Conservation (phyloP, 2,113 vertebrate genomes). For the Scopus umbretta region DNA sequence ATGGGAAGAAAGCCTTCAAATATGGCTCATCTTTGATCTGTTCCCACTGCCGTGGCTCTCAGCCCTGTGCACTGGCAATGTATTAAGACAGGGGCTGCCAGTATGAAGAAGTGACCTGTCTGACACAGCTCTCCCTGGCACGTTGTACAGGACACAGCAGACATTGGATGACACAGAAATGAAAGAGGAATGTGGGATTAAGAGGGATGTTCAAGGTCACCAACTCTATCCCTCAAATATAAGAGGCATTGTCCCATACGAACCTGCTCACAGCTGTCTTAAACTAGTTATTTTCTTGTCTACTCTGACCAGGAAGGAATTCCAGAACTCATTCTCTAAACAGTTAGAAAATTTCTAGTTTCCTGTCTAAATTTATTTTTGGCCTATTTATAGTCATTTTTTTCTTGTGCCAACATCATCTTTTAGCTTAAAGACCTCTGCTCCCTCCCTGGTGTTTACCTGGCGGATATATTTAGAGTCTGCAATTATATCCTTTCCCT, state of each 20-base stretch:
- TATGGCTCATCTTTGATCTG: accelerated
- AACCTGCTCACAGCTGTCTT: not conserved
- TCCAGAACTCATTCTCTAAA: not conserved
- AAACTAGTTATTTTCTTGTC: not conserved
- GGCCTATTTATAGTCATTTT: not conserved
- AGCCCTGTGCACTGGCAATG: not conserved
- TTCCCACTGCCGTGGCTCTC: not conserved
- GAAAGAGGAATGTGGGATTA: not conserved
- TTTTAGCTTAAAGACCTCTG: slow-evolving; percentile 30
- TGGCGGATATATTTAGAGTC: not conserved
- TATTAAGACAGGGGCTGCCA: not conserved
- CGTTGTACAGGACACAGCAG: not conserved
- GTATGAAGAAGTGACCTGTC: not conserved
- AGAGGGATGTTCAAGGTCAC: slow-evolving; percentile 16
- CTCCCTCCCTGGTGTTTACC: slow-evolving; percentile 21
- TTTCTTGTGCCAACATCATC: slow-evolving; percentile 13
- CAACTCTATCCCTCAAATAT: not conserved
- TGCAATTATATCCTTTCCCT: not conserved
- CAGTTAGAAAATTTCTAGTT: not conserved
- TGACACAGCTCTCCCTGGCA: not conserved
- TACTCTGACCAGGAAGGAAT: not conserved
- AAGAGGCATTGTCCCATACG: not conserved
- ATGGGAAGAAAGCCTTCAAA: not conserved
- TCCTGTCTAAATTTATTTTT: slow-evolving; percentile 16
- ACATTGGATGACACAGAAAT: not conserved